Base-by-base conservation (phyloP, 2,113 vertebrate species). In the Uria lomvia region DNA sequence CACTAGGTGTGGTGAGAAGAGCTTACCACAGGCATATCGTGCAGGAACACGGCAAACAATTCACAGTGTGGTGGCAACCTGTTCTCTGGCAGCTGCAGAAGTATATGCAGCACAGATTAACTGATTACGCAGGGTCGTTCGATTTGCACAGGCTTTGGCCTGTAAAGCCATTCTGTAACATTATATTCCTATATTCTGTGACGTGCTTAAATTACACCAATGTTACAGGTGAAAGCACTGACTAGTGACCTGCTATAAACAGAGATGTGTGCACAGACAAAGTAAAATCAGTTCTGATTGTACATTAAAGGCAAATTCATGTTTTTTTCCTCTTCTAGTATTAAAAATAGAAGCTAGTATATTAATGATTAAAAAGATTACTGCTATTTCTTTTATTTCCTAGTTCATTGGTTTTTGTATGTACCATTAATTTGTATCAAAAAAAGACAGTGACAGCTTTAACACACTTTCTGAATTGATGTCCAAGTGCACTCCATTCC, bases 1-100 rank as follows among this genome's bases (percentile, higher is more conserved):
- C 71, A n/a, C 34, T 60, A 92, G 90, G 93, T 58, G 92, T 90
- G 94, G 94, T 58, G 50, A 66, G 85, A 83, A 23, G 20, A 52
- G 52, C 32, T 89, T 63, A 68, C 59, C 70, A 55, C 50, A 43
- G 68, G 47, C 82, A 80, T 47, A 38, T 52, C 12, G 1, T 68
- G 38, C 38, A 49, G 76, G 68, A 92, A 0, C 43, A 18, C 55
- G 16, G 50, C 58, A 55, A 75, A 88, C 88, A 72, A 1, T 45
- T 62, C 67, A 8, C 15, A 66, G 90, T 11, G 0, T 4, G 18
- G 42, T 52, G 42, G 50, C 72, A 90, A 34, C 79, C 56, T 58
- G 45, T 36, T 45, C 42, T 65, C 52, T 81, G 34, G 63, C 59
- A 95, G 91, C 71, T 36, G 21, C 9, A 1, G 15, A 19, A 49